Evolutionary conservation across 1,140 invertebrate species (phyloP), one percentile per base, ranked within the genome.

Genomic region (Drosophila sproati): DNA sequence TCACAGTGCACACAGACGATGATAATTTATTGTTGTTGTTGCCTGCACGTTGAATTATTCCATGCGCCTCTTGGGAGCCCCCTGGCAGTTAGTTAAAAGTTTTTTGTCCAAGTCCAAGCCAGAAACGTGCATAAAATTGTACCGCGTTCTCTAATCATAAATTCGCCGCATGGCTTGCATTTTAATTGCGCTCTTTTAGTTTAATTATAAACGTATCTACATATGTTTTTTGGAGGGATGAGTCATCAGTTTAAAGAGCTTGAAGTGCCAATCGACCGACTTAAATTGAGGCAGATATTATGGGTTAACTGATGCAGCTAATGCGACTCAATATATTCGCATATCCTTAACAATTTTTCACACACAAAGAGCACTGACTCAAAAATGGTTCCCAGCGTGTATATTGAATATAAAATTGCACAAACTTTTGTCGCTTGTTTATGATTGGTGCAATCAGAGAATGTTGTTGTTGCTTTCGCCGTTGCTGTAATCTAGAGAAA

Each of bases 81-180:
- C 57, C 51, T 37, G 50, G 4, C 55, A 50, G 72, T 74, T 74
- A 57, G 57, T 56, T 62, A 50, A 64, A 72, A 52, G 60, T 56
- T 63, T 59, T 41, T 70, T 64, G 64, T n/a, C n/a, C n/a, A 67
- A 77, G 78, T 81, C 57, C 52, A 41, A 31, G 74, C 45, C 66
- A 6, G 72, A 48, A 82, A 87, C 82, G 82, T 86, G 82, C 78
- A 76, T 78, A 69, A 86, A 86, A 86, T 85, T 66, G 82, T 77
- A 77, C 47, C 70, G 75, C 80, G 73, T 76, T 78, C 82, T 82
- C 82, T 78, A 86, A 85, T 78, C 82, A 85, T 78, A 86, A 86
- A 67, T 43, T 37, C 54, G 43, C 39, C 50, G 31, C 82, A 68
- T 75, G 82, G 51, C 60, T 69, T 62, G 82, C 78, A 86, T 86